Conservation (phyloP, 2,888 invertebrate genomes). For the Troilus luridus region DNA sequence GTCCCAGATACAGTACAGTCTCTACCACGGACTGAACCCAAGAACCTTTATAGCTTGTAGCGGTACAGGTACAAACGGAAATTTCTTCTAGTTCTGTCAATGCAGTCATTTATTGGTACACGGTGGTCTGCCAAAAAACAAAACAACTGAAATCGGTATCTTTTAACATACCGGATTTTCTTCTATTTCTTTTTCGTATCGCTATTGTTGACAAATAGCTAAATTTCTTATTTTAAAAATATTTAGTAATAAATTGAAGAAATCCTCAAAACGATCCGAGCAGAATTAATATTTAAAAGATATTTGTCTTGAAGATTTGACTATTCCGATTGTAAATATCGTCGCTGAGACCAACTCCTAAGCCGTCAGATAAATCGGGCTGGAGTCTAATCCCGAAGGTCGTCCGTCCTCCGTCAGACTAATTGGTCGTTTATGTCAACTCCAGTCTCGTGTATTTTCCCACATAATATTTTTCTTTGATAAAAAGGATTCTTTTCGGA, state of each 20-base stretch:
- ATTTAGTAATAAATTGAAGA: not conserved
- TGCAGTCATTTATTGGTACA: too few relatives aligned
- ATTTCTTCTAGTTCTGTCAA: too few relatives aligned
- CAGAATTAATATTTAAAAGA: not conserved
- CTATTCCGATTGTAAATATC: not conserved
- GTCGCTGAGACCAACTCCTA: not conserved
- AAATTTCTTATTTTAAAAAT: too few relatives aligned
- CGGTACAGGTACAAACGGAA: too few relatives aligned
- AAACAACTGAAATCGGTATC: too few relatives aligned
- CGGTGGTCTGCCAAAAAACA: too few relatives aligned
- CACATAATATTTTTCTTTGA: slow-evolving; percentile 9
- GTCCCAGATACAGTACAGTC: too few relatives aligned
- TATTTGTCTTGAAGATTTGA: not conserved
- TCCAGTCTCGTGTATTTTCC: not conserved
- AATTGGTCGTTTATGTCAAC: not conserved
- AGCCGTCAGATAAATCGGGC: not conserved
- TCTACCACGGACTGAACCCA: too few relatives aligned
- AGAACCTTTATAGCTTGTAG: too few relatives aligned
- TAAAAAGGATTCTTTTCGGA: not conserved
- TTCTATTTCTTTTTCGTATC: too few relatives aligned
- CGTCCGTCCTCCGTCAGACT: not conserved
- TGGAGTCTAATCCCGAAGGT: not conserved
- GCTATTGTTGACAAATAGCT: not conserved
- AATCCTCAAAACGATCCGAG: not conserved
- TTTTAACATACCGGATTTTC: too few relatives aligned